Base-by-base conservation (phyloP, 1,140 invertebrate genomes). In the Drosophila mauritiana region DNA sequence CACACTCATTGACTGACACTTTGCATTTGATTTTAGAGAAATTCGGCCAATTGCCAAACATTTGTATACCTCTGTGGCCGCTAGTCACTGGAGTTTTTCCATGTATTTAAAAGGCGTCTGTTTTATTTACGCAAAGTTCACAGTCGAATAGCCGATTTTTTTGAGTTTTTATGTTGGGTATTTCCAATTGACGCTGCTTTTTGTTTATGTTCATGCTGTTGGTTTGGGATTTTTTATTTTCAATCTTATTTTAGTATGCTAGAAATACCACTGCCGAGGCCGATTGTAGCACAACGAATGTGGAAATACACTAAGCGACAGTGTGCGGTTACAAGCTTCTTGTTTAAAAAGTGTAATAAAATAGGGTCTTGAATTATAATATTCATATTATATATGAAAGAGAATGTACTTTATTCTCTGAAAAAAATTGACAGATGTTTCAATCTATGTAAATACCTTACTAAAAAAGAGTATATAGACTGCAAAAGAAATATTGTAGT, bases 61-160 rank as follows among this genome's bases (percentile, higher is more conserved):
- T 70, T 70, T 55, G 52, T 48, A 49, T 72, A 57, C 43, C 52
- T 56, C 42, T 39, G 25, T 39, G 42, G 25, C 27, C 65, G 39
- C 52, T 27, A 45, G 49, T 27, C 48, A 43, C 34, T 67, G 74
- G 63, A 77, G 73, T 77, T 76, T 76, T 77, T 77, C 73, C 74
- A 77, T 53, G 36, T 67, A 55, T 58, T 59, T 17, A 20, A 27
- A 55, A 12, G 31, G 67, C 51, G 40, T 53, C 54, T 49, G 42
- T 67, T 78, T 69, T 85, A 59, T 85, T 85, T 86, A 85, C 64
- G 61, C 52, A 58, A 43, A 55, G 55, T 58, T 68, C 59, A 25
- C 58, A 70, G 63, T 15, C 12, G 37, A 78, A 68, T 64, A 82
- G 43, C 57, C 59, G 62, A 78, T 37, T 34, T 31, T 72, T 42